A percentile compares a stretch with the other conserved stretches of the same genome.
These are phyloP conservation scores for Monochamus saltuarius DNA, from an alignment of 1,140 invertebrate genomes.

Conservation along the genomic window DNA sequence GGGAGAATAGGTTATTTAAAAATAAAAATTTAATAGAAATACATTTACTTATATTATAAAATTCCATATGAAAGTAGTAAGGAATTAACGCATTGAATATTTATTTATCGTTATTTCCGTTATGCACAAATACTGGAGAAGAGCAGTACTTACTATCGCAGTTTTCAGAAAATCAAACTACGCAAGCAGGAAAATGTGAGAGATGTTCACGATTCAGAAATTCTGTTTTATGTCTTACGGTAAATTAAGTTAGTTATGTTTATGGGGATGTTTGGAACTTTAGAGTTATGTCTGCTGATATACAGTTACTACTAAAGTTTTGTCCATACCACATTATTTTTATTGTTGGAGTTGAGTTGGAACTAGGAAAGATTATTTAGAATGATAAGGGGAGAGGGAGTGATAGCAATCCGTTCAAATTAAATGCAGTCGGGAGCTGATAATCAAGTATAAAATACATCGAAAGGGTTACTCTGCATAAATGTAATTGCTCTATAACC, in stretches of 20 bases:
- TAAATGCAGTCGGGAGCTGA: slow-evolving; percentile 15
- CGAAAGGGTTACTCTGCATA: slow-evolving; percentile 24
- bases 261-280: slow-evolving; percentile 46
- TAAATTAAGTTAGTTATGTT: slow-evolving; percentile 51
- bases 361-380: slow-evolving; percentile 22
- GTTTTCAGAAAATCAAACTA: slow-evolving; percentile 19
- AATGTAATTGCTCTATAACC: slow-evolving; percentile 26
- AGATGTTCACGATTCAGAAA: slow-evolving; percentile 35
- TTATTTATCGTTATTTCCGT: too few species aligned
- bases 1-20: too few species aligned
- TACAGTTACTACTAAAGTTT: slow-evolving; percentile 45
- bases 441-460: slow-evolving; percentile 24
- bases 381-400: neutral
- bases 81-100: too few species aligned
- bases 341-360: slow-evolving; percentile 35
- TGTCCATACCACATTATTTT: slow-evolving; percentile 41
- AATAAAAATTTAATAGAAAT: too few species aligned
- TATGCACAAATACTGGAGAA: neutral
- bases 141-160: too few species aligned
- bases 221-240: slow-evolving; percentile 45
- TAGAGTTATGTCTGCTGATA: slow-evolving; percentile 44
- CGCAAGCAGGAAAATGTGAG: neutral
- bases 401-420: slow-evolving; percentile 1
- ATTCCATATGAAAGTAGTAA: too few species aligned
- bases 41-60: too few species aligned